Conservation (phyloP, 2,797 vertebrate species). For the Borostomias antarcticus region DNA sequence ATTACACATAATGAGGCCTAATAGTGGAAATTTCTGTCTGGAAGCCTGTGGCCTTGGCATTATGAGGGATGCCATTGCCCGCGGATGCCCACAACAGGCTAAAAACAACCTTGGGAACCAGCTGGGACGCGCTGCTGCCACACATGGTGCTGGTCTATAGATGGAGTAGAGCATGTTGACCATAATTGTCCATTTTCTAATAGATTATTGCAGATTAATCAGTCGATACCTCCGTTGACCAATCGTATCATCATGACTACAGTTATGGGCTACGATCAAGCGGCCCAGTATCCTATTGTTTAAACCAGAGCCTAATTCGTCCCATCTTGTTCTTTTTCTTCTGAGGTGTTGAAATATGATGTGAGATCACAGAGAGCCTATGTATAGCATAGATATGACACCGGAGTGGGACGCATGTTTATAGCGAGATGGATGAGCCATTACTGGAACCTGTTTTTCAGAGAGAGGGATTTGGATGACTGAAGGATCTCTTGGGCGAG, state of each 20-base stretch:
- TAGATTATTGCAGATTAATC: slow-evolving; percentile 60
- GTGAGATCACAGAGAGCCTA: background rate
- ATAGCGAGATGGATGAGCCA: slow-evolving; percentile 53
- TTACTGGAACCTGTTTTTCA: slow-evolving; percentile 47
- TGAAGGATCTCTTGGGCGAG: slow-evolving; percentile 52
- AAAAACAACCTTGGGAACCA: slow-evolving; percentile 76
- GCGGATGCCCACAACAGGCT: slow-evolving; percentile 67
- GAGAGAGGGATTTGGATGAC: slow-evolving; percentile 57
- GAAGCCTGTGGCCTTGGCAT: slow-evolving; percentile 76
- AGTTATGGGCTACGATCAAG: too few relatives aligned
- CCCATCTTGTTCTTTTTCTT: background rate
- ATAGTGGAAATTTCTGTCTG: slow-evolving; percentile 79
- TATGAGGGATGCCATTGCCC: slow-evolving; percentile 67
- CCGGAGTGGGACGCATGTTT: slow-evolving; percentile 57
- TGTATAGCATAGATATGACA: slow-evolving; percentile 64
- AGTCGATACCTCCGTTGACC: slow-evolving; percentile 17
- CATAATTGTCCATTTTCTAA: too few relatives aligned
- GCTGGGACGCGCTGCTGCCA: slow-evolving; percentile 50
- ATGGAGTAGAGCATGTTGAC: too few relatives aligned
- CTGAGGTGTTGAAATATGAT: background rate
- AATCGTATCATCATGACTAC: too few relatives aligned
- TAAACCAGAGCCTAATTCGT: too few relatives aligned
- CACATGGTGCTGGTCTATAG: slow-evolving; percentile 51
- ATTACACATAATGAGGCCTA: slow-evolving; percentile 83
- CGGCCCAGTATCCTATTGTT: background rate